Evolutionary conservation across 2,113 vertebrate genomes (phyloP).

Genomic region (Dolichotis patagonum): DNA sequence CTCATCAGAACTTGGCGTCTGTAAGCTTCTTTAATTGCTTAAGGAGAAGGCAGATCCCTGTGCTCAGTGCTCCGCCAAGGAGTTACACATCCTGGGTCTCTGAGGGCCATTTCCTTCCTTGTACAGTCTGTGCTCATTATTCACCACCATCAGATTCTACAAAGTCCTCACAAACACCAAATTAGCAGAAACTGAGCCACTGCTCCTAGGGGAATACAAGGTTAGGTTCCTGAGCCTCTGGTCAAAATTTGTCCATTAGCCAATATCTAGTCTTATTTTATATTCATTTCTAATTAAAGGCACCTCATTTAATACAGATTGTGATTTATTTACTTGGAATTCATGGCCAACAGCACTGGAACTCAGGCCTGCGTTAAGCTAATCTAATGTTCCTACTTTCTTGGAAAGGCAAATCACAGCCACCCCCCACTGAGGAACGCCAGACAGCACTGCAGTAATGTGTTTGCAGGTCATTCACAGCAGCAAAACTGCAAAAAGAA

Average conservation of each 20-base stretch:
- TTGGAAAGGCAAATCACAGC: fast-evolving
- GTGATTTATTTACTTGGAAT: background rate
- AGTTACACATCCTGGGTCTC: background rate
- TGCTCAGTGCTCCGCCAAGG: background rate
- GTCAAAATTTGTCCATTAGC: background rate
- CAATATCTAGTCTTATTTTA: background rate
- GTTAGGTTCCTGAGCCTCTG: background rate
- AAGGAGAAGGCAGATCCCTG: background rate
- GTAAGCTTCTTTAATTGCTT: background rate
- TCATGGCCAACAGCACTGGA: background rate
- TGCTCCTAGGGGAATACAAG: background rate
- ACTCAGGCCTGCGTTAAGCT: background rate
- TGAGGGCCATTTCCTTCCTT: background rate
- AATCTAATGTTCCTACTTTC: background rate
- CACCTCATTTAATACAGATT: background rate
- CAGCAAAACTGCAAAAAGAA: background rate
- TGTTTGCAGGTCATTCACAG: background rate
- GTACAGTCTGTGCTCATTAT: background rate
- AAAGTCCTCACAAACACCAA: background rate
- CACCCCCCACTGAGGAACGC: fast-evolving
- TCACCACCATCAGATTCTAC: too few species aligned
- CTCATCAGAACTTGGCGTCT: background rate
- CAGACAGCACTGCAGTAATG: background rate
- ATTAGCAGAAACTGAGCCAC: background rate
- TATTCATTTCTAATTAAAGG: background rate